These are phyloP conservation scores for Dermolepida albohirtum DNA, from an alignment of 2,888 invertebrate species.

Conservation along the genomic window DNA sequence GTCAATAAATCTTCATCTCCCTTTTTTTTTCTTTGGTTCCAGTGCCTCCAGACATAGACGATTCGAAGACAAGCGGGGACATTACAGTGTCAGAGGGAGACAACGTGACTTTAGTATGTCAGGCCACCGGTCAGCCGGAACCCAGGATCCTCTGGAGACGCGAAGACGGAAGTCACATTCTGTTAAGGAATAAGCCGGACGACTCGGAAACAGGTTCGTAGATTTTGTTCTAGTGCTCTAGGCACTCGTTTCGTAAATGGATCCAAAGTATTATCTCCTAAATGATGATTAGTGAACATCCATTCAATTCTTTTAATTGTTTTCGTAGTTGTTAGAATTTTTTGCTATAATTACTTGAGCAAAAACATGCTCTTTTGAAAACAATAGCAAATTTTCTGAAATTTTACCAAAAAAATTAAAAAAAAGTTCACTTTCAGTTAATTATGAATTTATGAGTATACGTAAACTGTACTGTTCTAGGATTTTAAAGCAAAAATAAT, in stretches of 20 bases:
- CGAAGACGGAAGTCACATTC: constrained; percentile 68
- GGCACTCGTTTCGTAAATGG: neutral
- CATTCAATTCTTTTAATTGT: constrained; percentile 5
- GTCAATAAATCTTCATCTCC: constrained; percentile 14
- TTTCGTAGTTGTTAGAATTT: neutral
- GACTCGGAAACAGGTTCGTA: constrained; percentile 64
- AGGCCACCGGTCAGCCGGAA: constrained; percentile 70
- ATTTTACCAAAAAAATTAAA: no score
- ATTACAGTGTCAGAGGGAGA: constrained; percentile 72
- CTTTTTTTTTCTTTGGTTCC: constrained; percentile 50
- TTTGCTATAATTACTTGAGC: no score
- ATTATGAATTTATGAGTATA: no score
- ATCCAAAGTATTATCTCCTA: neutral
- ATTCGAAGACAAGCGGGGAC: constrained; percentile 72
- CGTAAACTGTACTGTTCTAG: no score
- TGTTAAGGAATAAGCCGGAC: constrained; percentile 60
- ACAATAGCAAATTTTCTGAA: no score
- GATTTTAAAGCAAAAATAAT: no score
- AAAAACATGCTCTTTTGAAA: no score
- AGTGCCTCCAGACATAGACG: constrained; percentile 75
- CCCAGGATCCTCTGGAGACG: constrained; percentile 72
- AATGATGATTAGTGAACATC: constrained; percentile 2
- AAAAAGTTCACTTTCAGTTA: no score
- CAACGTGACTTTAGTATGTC: constrained; percentile 71
- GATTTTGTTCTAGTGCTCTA: neutral